Evolutionary conservation across 2,113 vertebrate species (phyloP).

Genomic region (sheep (Ovis aries)): DNA sequence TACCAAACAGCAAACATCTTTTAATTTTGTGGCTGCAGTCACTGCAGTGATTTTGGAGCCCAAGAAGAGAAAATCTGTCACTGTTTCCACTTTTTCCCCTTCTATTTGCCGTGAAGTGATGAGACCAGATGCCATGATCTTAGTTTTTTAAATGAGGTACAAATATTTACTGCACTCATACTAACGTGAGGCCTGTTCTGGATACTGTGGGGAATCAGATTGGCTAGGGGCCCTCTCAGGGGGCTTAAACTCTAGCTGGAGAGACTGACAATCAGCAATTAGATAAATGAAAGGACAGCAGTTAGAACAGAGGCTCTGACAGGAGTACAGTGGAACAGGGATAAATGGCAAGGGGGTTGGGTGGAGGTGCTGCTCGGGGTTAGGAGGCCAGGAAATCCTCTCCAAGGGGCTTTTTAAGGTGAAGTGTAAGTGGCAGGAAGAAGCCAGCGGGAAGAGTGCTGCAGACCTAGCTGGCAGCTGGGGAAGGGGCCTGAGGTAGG

Average conservation of each 20-base stretch:
- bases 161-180: background rate
- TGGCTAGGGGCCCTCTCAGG: background rate
- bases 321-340: background rate
- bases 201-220: background rate
- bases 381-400: background rate
- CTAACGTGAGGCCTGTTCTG: background rate
- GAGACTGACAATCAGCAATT: background rate
- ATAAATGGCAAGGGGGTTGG: rapidly evolving
- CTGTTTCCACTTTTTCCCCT: background rate
- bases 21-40: background rate
- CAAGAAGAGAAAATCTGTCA: background rate
- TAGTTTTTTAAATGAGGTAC: background rate
- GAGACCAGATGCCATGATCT: background rate
- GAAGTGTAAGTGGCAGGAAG: background rate
- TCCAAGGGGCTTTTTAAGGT: background rate
- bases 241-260: background rate
- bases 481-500: rapidly evolving
- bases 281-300: background rate
- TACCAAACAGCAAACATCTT: background rate
- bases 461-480: background rate
- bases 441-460: background rate
- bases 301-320: background rate
- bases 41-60: background rate
- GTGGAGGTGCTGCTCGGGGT: rapidly evolving
- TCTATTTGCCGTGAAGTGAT: background rate